Evolutionary conservation across 2,113 vertebrate genomes (phyloP).

Genomic region (Takifugu bimaculatus): DNA sequence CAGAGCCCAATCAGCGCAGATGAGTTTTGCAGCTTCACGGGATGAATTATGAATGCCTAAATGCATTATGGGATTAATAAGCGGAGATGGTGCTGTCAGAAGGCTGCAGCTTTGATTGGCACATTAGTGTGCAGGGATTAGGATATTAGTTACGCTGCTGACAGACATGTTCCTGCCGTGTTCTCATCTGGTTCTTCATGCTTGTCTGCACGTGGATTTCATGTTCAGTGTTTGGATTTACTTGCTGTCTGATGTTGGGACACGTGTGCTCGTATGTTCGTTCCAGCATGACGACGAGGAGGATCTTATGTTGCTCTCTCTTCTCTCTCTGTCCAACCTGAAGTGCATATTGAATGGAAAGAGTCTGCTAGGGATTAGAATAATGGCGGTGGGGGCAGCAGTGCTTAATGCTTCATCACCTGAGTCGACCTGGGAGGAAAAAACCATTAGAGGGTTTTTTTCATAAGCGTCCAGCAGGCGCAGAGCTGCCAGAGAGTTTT

Average conservation of each 20-base stretch:
- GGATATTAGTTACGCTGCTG: not conserved
- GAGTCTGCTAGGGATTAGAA: too few species aligned
- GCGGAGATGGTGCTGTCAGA: conserved; percentile 32
- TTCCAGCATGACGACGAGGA: too few species aligned
- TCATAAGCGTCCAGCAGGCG: too few species aligned
- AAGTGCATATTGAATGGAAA: too few species aligned
- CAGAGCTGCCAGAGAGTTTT: too few species aligned
- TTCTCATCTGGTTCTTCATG: not conserved
- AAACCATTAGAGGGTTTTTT: too few species aligned
- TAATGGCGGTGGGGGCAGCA: too few species aligned
- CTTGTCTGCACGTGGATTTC: not conserved
- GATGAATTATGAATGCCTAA: conserved; percentile 44
- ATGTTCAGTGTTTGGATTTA: not conserved
- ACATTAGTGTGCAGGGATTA: not conserved
- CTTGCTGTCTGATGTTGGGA: not conserved
- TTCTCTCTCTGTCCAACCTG: too few species aligned
- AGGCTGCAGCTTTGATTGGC: not conserved
- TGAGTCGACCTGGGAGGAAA: too few species aligned
- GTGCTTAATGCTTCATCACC: too few species aligned
- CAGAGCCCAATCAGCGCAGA: conserved; percentile 6
- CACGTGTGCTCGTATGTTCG: too few species aligned
- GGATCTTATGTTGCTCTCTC: too few species aligned
- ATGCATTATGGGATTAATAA: conserved; percentile 56
- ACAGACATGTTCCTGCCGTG: not conserved
- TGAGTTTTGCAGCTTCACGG: not conserved